Evolutionary conservation across 2,797 vertebrate genomes (phyloP), one percentile per base, ranked within the genome.

Genomic region (Silurus aristotelis): DNA sequence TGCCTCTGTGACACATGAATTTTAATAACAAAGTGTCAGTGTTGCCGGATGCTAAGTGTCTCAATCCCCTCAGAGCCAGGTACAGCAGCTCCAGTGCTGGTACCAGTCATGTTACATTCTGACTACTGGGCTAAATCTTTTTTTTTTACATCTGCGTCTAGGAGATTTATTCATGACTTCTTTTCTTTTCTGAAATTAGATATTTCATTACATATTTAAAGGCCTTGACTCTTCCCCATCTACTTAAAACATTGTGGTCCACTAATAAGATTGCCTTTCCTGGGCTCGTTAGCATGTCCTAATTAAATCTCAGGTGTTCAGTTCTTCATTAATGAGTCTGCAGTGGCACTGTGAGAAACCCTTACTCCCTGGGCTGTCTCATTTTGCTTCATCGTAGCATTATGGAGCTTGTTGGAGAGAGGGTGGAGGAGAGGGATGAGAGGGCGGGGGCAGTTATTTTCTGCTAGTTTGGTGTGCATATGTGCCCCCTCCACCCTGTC

Each of bases 211-310:
- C 83, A 43, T 85, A 75, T 83, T 80, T 83, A 58, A 73, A 19
- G 56, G 17, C 61, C 48, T 38, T 84, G 73, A 71, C 80, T 81
- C 77, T 71, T 70, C 84, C 58, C 84, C 70, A 76, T 87, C 77
- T 73, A 84, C 88, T 75, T 81, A 82, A 84, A 89, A 87, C 86
- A 87, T 85, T 87, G 84, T 85, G 86, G 71, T 78, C 86, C 67
- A 66, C 86, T 90, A 89, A 87, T 90, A 88, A 86, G 86, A 78
- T 80, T 86, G 81, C 86, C 19, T 91, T 90, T 93, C 93, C 94
- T 95, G 93, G 94, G 91, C 95, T 95, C 95, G 96, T 96, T 96
- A 96, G 93, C 93, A 93, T 94, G 95, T 93, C 93, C 95, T 96
- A 96, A 96, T 96, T 95, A 95, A 95, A 96, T 95, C 93, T 95